phyloP scores from a whole-genome alignment of 1,140 invertebrate genomes.

The Muscidifurax raptorellus region DNA sequence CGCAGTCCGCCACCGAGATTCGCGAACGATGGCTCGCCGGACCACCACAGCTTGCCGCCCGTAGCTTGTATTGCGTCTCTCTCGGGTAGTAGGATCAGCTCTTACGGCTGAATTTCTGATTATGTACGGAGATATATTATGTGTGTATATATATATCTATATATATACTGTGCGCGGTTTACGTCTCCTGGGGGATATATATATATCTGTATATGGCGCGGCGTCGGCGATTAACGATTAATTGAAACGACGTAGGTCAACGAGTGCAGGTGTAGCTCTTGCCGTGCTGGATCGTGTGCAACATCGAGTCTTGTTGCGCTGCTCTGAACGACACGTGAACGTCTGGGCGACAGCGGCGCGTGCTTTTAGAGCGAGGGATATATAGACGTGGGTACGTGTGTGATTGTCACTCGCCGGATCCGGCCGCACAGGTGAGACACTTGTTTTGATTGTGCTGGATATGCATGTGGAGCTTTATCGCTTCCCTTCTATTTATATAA shows the following conservation, averaged over 20 bases:
- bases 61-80: background rate
- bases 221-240: conserved; percentile 43
- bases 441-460: conserved; percentile 38
- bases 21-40: conserved; percentile 59
- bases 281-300: background rate
- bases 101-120: background rate
- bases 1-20: conserved; percentile 55
- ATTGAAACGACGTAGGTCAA: conserved; percentile 69
- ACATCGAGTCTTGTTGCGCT: background rate
- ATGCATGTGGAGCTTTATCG: background rate
- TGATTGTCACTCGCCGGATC: conserved; percentile 42
- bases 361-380: background rate
- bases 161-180: background rate
- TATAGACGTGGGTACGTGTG: background rate
- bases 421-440: conserved; percentile 3
- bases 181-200: too few relatives aligned
- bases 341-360: background rate
- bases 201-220: too few relatives aligned
- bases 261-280: background rate
- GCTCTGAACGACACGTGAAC: background rate
- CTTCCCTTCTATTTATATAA: background rate
- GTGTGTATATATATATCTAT: too few relatives aligned
- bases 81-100: background rate
- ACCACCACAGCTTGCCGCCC: conserved; percentile 67
- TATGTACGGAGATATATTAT: too few relatives aligned